Evolutionary conservation across 2,113 vertebrate genomes (phyloP).

Genomic region (Sturnus vulgaris): DNA sequence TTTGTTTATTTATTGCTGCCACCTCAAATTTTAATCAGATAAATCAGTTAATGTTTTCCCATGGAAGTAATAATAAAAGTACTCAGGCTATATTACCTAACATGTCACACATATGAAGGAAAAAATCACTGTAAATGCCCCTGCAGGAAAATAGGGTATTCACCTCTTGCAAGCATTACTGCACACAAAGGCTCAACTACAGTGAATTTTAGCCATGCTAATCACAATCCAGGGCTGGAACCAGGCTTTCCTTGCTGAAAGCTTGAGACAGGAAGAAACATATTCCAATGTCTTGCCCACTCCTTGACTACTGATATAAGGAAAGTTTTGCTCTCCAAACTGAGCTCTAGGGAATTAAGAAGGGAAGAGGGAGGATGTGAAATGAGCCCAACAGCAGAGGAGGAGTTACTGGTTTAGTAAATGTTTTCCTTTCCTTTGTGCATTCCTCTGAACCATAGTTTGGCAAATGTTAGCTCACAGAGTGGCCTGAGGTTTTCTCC

Average conservation of each 20-base stretch:
- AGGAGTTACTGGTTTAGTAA: background rate
- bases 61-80: background rate
- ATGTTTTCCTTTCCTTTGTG: background rate
- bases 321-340: background rate
- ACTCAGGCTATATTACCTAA: background rate
- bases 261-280: background rate
- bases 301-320: background rate
- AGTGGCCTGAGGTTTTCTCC: background rate
- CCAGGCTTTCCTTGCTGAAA: background rate
- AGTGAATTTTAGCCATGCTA: background rate
- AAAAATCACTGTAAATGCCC: background rate
- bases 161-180: background rate
- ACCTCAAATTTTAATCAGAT: constrained; percentile 3
- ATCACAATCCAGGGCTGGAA: background rate
- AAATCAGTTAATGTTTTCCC: background rate
- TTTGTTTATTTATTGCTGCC: background rate
- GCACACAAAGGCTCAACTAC: background rate
- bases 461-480: background rate
- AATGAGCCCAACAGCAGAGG: background rate
- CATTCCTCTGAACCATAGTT: background rate
- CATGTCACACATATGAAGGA: background rate
- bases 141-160: background rate
- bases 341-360: background rate
- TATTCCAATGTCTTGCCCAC: background rate
- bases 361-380: background rate